These are phyloP conservation scores for Dinoponera quadriceps DNA, from an alignment of 1,140 invertebrate genomes.

Conservation along the genomic window DNA sequence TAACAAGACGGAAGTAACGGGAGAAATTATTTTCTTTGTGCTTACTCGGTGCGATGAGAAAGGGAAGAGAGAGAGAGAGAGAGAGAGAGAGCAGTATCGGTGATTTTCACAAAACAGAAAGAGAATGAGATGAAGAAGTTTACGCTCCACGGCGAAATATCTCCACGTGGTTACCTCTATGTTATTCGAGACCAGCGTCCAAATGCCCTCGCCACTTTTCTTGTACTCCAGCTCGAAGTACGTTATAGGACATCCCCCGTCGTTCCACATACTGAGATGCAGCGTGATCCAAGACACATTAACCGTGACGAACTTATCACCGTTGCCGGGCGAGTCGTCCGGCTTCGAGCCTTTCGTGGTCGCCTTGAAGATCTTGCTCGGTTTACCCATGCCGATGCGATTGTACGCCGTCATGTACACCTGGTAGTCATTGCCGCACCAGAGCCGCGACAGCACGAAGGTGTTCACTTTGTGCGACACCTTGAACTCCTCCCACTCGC, in stretches of 20 bases:
- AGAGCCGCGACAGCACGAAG: slow-evolving; percentile 92
- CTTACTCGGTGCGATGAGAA: too few relatives aligned
- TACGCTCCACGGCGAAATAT: background rate
- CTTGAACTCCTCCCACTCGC: slow-evolving; percentile 95
- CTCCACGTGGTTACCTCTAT: slow-evolving; percentile 82
- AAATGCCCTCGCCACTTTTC: slow-evolving; percentile 85
- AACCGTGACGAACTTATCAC: slow-evolving; percentile 91
- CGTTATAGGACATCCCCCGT: slow-evolving; percentile 95
- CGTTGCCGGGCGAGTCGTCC: slow-evolving; percentile 88
- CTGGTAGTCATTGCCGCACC: slow-evolving; percentile 95
- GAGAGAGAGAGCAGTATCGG: too few relatives aligned
- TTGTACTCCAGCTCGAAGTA: slow-evolving; percentile 95
- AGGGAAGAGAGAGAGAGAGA: too few relatives aligned
- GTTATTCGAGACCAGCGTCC: slow-evolving; percentile 87
- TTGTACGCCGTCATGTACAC: slow-evolving; percentile 96
- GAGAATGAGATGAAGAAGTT: background rate
- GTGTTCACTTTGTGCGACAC: slow-evolving; percentile 92
- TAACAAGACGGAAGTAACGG: too few relatives aligned
- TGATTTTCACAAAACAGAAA: too few relatives aligned
- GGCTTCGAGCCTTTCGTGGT: slow-evolving; percentile 94
- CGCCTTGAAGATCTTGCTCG: slow-evolving; percentile 94
- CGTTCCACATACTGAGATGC: slow-evolving; percentile 95
- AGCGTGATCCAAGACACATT: slow-evolving; percentile 96
- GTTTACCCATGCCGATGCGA: slow-evolving; percentile 94
- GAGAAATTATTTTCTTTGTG: too few relatives aligned